These are phyloP conservation scores for Bruchidius siliquastri DNA, from an alignment of 2,888 invertebrate genomes.

Conservation along the genomic window DNA sequence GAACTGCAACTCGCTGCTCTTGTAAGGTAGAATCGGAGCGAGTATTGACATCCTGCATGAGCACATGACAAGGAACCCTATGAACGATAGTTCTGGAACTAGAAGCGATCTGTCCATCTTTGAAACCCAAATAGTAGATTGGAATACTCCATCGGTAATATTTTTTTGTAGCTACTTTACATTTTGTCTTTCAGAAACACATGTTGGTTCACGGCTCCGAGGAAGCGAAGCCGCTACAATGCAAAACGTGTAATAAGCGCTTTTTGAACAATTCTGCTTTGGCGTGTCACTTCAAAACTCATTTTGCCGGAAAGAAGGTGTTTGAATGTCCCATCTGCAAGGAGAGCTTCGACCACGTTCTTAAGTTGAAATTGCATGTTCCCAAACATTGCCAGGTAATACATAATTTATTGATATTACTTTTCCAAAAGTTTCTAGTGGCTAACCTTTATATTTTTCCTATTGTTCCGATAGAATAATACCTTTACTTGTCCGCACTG, in stretches of 20 bases:
- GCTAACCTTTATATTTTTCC: background rate
- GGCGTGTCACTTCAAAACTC: conserved; percentile 67
- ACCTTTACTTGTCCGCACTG: conserved; percentile 67
- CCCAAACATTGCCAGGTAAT: conserved; percentile 53
- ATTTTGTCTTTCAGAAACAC: conserved; percentile 50
- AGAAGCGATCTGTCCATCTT: too few relatives aligned
- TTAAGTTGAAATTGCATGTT: conserved; percentile 62
- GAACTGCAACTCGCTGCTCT: too few relatives aligned
- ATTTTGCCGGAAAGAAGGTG: conserved; percentile 56
- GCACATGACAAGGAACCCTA: too few relatives aligned
- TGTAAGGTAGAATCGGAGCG: too few relatives aligned
- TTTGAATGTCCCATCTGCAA: conserved; percentile 73
- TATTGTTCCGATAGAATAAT: conserved; percentile 46
- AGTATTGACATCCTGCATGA: too few relatives aligned
- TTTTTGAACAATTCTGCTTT: conserved; percentile 70
- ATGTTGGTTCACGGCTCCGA: conserved; percentile 63
- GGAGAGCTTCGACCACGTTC: conserved; percentile 61
- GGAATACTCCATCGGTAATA: too few relatives aligned
- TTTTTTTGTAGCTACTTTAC: too few relatives aligned
- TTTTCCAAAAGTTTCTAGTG: too few relatives aligned
- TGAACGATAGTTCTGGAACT: too few relatives aligned
- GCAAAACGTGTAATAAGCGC: conserved; percentile 59
- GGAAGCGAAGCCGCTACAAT: conserved; percentile 65
- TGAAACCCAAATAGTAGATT: too few relatives aligned
- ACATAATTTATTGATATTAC: too few relatives aligned